Conservation (phyloP, 2,113 vertebrate genomes). For the Channa argus region DNA sequence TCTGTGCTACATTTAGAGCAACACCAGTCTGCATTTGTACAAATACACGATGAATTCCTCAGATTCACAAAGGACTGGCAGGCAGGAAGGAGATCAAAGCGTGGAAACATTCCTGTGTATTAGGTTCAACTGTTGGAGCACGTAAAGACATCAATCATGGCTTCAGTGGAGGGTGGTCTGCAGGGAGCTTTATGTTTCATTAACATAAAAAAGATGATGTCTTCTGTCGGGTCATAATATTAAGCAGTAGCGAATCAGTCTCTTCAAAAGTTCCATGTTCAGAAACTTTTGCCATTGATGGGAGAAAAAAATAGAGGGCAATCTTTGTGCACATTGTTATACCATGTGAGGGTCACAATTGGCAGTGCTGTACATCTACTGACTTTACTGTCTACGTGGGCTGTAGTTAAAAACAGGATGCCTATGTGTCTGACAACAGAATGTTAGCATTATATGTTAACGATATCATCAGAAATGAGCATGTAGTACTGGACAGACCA, state of each 20-base stretch:
- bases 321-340: not conserved
- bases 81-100: slow-evolving; percentile 58
- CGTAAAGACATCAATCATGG: slow-evolving; percentile 54
- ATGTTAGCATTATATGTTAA: too few species aligned
- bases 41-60: slow-evolving; percentile 61
- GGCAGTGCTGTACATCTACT: not conserved
- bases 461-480: too few species aligned
- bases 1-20: slow-evolving; percentile 33
- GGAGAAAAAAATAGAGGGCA: not conserved
- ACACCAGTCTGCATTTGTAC: slow-evolving; percentile 50
- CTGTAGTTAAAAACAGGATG: too few species aligned
- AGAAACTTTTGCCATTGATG: not conserved
- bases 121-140: slow-evolving; percentile 64
- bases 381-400: too few species aligned
- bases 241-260: slow-evolving; percentile 15
- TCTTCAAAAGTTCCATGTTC: not conserved
- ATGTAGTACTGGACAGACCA: too few species aligned
- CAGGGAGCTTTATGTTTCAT: slow-evolving; percentile 38
- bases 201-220: not conserved
- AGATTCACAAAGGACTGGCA: slow-evolving; percentile 39
- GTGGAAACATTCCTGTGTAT: slow-evolving; percentile 59
- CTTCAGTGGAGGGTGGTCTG: slow-evolving; percentile 57
- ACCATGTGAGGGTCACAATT: not conserved
- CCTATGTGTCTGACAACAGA: not conserved
- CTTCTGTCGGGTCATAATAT: slow-evolving; percentile 36